Evolutionary conservation across 2,113 vertebrate genomes (phyloP).

Genomic region (Xenus cinereus): DNA sequence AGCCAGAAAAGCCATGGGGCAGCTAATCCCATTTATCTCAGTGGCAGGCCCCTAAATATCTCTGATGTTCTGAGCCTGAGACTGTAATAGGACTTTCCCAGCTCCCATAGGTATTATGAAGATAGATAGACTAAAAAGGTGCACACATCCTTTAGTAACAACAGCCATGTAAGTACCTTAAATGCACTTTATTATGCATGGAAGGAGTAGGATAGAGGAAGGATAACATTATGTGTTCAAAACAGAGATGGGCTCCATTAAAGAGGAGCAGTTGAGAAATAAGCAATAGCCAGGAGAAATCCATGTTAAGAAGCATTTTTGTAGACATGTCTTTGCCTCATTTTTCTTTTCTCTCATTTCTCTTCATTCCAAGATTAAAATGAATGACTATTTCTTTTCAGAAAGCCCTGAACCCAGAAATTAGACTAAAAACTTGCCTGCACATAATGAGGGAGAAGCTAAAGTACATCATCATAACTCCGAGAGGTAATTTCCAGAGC

Average conservation of each 20-base stretch:
- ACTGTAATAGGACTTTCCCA: constrained; percentile 23
- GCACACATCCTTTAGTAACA: neutral
- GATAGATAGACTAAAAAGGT: neutral
- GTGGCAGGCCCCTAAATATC: constrained; percentile 52
- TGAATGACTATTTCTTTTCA: neutral
- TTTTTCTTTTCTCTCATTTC: neutral
- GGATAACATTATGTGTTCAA: neutral
- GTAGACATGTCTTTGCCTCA: neutral
- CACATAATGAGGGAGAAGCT: neutral
- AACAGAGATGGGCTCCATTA: neutral
- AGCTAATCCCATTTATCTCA: constrained; percentile 53
- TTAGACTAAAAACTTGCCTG: neutral
- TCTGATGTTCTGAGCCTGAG: neutral
- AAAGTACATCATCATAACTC: neutral
- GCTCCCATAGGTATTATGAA: constrained; percentile 14
- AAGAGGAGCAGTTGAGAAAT: neutral
- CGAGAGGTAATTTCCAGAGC: constrained; percentile 11
- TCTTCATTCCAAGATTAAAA: neutral
- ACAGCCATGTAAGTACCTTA: neutral
- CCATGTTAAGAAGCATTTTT: neutral
- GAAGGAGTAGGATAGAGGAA: neutral
- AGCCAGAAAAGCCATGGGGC: constrained; percentile 23
- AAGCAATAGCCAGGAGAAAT: neutral
- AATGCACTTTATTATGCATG: neutral
- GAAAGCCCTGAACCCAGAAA: constrained; percentile 17